Evolutionary conservation across 2,113 vertebrate genomes (phyloP).

Genomic region (Puffinus mauretanicus): DNA sequence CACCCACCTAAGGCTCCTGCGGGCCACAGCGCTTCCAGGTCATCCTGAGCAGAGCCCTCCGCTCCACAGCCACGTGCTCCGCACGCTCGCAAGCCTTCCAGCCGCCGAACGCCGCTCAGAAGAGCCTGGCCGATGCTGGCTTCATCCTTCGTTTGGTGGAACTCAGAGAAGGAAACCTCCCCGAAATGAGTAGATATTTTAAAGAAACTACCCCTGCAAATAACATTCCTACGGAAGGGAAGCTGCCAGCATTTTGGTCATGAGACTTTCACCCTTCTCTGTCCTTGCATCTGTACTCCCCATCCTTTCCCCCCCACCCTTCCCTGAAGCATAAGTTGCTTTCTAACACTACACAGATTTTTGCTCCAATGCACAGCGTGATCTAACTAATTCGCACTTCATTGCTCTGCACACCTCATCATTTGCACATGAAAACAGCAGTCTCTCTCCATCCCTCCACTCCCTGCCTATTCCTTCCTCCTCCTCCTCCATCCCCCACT

Average conservation of each 20-base stretch:
- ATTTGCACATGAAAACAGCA: conserved; percentile 29
- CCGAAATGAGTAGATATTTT: not conserved
- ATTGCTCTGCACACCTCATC: conserved; percentile 41
- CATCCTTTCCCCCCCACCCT: not conserved
- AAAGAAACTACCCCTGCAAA: not conserved
- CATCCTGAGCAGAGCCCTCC: not conserved
- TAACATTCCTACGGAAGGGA: not conserved
- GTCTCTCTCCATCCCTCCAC: not conserved
- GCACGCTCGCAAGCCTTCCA: not conserved
- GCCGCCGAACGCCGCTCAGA: not conserved
- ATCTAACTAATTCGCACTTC: conserved; percentile 38
- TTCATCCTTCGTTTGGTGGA: not conserved
- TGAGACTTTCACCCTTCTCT: not conserved
- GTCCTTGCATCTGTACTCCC: not conserved
- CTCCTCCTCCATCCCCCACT: not conserved
- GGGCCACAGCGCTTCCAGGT: not conserved
- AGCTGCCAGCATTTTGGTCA: not conserved
- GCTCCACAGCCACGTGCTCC: not conserved
- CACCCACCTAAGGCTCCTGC: not conserved
- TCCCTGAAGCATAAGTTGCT: not conserved
- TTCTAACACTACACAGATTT: not conserved
- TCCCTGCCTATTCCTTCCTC: not conserved
- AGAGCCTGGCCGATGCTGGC: not conserved
- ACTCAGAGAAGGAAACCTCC: not conserved
- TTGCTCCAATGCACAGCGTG: conserved; percentile 26